Base-by-base conservation (phyloP, 1,140 invertebrate genomes). In the Gryon sp. region DNA sequence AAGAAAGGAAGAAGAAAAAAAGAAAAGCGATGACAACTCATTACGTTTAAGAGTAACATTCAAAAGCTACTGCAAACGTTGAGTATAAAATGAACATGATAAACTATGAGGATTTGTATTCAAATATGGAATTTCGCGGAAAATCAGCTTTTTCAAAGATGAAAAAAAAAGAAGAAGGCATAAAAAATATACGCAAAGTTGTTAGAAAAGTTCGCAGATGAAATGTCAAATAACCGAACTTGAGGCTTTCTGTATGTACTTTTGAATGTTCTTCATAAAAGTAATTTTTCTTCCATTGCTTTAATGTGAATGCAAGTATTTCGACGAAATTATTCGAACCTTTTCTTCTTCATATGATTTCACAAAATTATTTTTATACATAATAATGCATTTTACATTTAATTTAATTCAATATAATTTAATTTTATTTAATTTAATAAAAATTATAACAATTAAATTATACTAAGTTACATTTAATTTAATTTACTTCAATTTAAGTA, bases 31-130 rank as follows among this genome's bases (percentile, higher is more conserved):
- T 65, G 69, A 73, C 69, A 73, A 73, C 69, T 73, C 69, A 63
- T 73, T 73, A 73, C 69, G 50, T 57, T 73, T 22, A 57, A 73
- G 22, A 57, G 59, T 65, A 62, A 63, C 43, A 32, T 41, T 63
- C 38, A 60, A 36, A 19, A 60, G 57, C 30, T 15, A 20, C 36
- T 55, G 50, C 40, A 30, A 46, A 72, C n/a, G 19, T 24, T 19
- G n/a, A 55, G 24, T 52, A 28, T 6, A 43, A 43, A 52, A 45
- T 60, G 66, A 62, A 38, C 48, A 43, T 22, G 50, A 74, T 59
- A 59, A 74, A 65, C 36, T 46, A 52, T 53, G 41, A 36, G 14
- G 19, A 59, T 59, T 65, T 45, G 20, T n/a, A 65, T 73, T 73
- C 38, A 48, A 65, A 74, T 65, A 41, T 65, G 15, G 57, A 55